phyloP scores from a whole-genome alignment of 2,888 invertebrate species.

The Agriotes lineatus region DNA sequence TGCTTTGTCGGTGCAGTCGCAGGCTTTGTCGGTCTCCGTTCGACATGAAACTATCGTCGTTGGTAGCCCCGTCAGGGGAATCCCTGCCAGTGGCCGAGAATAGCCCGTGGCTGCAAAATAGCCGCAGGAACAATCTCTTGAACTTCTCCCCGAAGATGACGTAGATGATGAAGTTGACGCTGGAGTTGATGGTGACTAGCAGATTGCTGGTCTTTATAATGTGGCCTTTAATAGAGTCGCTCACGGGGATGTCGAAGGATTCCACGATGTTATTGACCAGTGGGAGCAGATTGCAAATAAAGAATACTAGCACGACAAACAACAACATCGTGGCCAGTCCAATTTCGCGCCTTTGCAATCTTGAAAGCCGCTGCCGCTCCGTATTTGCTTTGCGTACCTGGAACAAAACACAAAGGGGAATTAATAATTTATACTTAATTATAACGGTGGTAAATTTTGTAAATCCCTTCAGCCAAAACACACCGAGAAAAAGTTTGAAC shows the following conservation, averaged over 20 bases:
- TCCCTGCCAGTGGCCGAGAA: conserved; percentile 71
- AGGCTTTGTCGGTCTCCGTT: conserved; percentile 82
- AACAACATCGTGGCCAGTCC: conserved; percentile 95
- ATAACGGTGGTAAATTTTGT: no score
- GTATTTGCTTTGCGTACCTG: conserved; percentile 89
- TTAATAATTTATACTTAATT: not conserved
- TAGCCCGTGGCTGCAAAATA: conserved; percentile 77
- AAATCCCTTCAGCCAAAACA: no score
- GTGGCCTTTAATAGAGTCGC: conserved; percentile 70
- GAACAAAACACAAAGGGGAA: not conserved
- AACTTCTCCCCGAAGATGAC: conserved; percentile 98
- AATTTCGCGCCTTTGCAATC: conserved; percentile 92
- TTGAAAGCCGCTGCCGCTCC: conserved; percentile 89
- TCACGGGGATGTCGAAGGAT: conserved; percentile 78
- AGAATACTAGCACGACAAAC: conserved; percentile 94
- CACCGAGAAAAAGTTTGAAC: no score
- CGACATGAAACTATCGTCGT: conserved; percentile 87
- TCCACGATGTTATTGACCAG: conserved; percentile 89
- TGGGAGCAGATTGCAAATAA: conserved; percentile 91
- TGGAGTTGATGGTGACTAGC: conserved; percentile 95
- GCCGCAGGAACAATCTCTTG: conserved; percentile 84
- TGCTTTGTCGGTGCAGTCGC: conserved; percentile 72
- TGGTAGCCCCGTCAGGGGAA: conserved; percentile 78
- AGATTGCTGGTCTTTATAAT: conserved; percentile 89
- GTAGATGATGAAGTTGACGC: conserved; percentile 97